Evolutionary conservation across 2,797 vertebrate genomes (phyloP).

Genomic region (Carduelis carduelis): DNA sequence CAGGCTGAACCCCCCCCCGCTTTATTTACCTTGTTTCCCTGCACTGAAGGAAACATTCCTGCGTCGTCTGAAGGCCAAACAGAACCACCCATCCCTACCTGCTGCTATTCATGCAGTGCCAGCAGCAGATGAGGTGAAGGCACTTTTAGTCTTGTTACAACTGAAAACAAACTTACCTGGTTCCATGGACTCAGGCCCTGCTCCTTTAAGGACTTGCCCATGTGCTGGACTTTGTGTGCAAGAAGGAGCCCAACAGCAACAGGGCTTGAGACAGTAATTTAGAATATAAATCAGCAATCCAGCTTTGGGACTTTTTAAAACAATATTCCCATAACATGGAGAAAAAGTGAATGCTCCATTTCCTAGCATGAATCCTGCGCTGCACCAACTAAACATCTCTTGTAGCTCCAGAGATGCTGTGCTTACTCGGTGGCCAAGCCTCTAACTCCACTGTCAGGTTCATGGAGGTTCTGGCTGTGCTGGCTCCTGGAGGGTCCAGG

Average conservation of each 20-base stretch:
- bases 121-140: background rate
- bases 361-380: background rate
- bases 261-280: background rate
- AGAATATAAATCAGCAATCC: background rate
- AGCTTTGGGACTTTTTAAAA: background rate
- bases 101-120: background rate
- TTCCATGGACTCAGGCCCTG: background rate
- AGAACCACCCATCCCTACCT: fast-evolving
- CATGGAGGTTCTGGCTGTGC: fast-evolving
- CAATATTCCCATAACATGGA: background rate
- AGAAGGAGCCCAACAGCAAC: background rate
- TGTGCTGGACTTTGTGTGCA: background rate
- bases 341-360: background rate
- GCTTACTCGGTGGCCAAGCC: fast-evolving
- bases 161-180: background rate
- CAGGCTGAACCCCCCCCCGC: background rate
- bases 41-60: background rate
- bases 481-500: background rate
- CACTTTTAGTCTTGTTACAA: background rate
- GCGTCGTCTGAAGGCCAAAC: background rate
- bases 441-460: background rate
- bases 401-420: background rate
- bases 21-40: background rate
- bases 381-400: fast-evolving
- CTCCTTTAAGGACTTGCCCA: background rate